Conservation (phyloP, 2,113 vertebrate genomes). For the Brachyistius frenatus region DNA sequence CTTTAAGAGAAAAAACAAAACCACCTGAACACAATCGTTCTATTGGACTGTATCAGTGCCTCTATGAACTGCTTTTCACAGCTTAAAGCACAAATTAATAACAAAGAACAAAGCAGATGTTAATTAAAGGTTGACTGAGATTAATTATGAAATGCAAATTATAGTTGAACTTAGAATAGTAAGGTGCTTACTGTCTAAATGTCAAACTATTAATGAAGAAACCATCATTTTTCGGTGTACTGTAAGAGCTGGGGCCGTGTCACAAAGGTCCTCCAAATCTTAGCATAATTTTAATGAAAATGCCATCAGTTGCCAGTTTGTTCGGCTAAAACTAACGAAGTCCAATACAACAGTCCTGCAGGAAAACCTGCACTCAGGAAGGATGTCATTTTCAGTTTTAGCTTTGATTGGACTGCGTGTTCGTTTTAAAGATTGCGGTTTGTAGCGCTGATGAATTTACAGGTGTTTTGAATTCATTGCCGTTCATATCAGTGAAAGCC, state of each 20-base stretch:
- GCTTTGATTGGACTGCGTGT: too few species aligned
- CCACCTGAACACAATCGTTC: neutral
- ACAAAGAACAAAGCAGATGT: constrained; percentile 34
- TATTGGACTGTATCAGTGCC: neutral
- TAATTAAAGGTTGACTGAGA: constrained; percentile 74
- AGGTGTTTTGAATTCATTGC: too few species aligned
- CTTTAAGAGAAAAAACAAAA: neutral
- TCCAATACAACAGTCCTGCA: too few species aligned
- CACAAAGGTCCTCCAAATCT: neutral
- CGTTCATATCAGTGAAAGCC: too few species aligned
- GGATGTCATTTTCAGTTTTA: too few species aligned
- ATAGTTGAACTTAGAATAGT: constrained; percentile 23
- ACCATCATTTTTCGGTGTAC: neutral
- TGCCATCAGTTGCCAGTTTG: neutral
- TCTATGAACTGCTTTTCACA: constrained; percentile 27
- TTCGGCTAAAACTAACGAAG: too few species aligned
- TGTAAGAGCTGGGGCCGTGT: neutral
- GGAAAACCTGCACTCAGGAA: too few species aligned
- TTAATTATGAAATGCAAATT: constrained; percentile 79
- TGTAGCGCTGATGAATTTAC: too few species aligned
- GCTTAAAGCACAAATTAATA: constrained; percentile 46
- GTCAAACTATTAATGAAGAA: constrained; percentile 54
- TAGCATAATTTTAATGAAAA: constrained; percentile 9
- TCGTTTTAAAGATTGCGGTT: too few species aligned
- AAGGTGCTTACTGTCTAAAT: constrained; percentile 50